These are phyloP conservation scores for Cydia strobilella DNA, from an alignment of 1,140 invertebrate species.

Conservation along the genomic window DNA sequence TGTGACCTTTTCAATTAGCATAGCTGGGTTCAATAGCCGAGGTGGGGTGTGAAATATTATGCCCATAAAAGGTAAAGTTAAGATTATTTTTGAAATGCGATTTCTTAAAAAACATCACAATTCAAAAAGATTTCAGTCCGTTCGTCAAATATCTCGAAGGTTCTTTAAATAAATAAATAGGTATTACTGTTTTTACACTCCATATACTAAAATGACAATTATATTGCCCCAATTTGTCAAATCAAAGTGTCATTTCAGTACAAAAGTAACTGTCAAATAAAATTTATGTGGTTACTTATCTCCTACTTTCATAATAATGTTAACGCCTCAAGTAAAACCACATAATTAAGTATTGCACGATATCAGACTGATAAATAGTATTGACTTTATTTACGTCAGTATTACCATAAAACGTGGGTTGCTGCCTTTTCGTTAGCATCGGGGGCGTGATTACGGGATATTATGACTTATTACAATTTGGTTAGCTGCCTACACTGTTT, in stretches of 20 bases:
- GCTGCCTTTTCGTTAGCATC: neutral
- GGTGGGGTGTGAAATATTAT: neutral
- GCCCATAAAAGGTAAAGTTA: neutral
- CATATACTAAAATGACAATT: too few species aligned
- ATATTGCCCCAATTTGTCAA: too few species aligned
- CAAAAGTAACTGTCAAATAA: neutral
- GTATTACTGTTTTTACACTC: too few species aligned
- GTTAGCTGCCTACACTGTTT: constrained; percentile 10
- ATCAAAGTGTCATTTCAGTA: too few species aligned
- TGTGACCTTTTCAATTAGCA: constrained; percentile 3
- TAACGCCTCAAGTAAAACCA: constrained; percentile 6
- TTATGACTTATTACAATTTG: neutral
- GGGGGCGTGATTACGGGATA: neutral
- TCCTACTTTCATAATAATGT: constrained; percentile 5
- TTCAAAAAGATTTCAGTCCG: too few species aligned
- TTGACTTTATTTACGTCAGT: constrained; percentile 9
- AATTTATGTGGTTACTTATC: neutral
- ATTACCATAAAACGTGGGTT: constrained; percentile 17
- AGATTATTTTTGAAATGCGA: too few species aligned
- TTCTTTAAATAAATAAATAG: too few species aligned
- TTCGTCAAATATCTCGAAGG: too few species aligned
- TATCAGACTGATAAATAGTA: neutral
- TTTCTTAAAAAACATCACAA: too few species aligned
- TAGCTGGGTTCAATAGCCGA: constrained; percentile 6
- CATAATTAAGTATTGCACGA: constrained; percentile 7